Evolutionary conservation across 2,888 invertebrate species (phyloP).

Genomic region (Rhodophaea formosa): DNA sequence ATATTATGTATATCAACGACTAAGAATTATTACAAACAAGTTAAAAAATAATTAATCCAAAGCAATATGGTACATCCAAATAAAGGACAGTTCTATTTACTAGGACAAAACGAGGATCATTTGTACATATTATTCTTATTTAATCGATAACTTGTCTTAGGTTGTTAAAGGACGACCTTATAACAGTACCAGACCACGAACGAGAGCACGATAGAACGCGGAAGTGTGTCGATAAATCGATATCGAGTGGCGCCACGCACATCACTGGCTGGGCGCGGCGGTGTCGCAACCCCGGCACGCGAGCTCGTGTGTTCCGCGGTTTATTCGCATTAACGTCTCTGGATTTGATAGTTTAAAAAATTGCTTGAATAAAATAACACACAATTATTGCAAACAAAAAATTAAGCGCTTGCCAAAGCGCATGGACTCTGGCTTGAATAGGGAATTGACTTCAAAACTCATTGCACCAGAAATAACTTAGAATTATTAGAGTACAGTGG

Average conservation of each 20-base stretch:
- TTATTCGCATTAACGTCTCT: conserved; percentile 27
- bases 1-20: no score
- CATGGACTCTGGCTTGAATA: no score
- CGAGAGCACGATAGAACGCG: conserved; percentile 30
- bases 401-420: no score
- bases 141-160: background rate
- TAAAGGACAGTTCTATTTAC: background rate
- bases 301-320: conserved; percentile 46
- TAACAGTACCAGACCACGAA: conserved; percentile 22
- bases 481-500: no score
- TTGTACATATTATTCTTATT: background rate
- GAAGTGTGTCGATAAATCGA: conserved; percentile 54
- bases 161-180: background rate
- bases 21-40: no score
- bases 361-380: no score
- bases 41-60: no score
- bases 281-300: conserved; percentile 69
- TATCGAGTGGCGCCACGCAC: conserved; percentile 57
- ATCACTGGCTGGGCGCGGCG: conserved; percentile 63
- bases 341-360: conserved; percentile 20
- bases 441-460: no score
- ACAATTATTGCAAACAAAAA: no score
- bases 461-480: no score
- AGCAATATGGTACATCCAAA: no score
- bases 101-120: background rate